Evolutionary conservation across 2,888 invertebrate species (phyloP).

Genomic region (Acanthosepion esculentum): DNA sequence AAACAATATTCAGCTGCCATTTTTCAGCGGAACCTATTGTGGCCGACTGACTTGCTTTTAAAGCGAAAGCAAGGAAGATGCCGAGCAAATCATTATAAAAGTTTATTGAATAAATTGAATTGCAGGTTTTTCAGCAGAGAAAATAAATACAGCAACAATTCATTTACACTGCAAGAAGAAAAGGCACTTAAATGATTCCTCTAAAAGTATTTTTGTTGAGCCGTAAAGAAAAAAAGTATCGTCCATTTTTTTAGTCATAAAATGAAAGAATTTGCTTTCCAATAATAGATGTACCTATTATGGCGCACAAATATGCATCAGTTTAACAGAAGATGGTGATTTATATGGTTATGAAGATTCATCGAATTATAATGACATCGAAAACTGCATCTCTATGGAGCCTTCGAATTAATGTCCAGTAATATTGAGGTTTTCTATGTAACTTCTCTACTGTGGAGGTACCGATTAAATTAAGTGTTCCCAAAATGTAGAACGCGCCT

Average conservation of each 20-base stretch:
- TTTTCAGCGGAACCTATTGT: background rate
- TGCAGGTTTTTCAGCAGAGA: background rate
- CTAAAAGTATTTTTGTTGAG: background rate
- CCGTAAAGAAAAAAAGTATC: background rate
- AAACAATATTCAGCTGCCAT: background rate
- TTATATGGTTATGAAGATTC: too few relatives aligned
- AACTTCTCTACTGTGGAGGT: too few relatives aligned
- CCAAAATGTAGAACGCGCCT: too few relatives aligned
- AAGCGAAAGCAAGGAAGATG: background rate
- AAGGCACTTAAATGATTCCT: background rate
- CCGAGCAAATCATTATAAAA: background rate
- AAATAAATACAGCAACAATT: background rate
- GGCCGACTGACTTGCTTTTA: background rate
- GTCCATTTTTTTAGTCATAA: background rate
- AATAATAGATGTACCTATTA: background rate
- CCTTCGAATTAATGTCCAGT: too few relatives aligned
- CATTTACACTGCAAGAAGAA: background rate
- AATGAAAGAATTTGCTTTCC: background rate
- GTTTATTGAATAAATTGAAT: conserved; percentile 18
- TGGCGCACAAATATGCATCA: too few relatives aligned
- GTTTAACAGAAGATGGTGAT: too few relatives aligned
- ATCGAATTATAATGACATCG: too few relatives aligned
- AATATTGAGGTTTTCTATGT: too few relatives aligned
- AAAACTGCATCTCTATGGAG: too few relatives aligned
- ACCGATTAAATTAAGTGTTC: too few relatives aligned